These are phyloP conservation scores for Saccopteryx leptura DNA, from an alignment of 2,113 vertebrate genomes.

Conservation along the genomic window DNA sequence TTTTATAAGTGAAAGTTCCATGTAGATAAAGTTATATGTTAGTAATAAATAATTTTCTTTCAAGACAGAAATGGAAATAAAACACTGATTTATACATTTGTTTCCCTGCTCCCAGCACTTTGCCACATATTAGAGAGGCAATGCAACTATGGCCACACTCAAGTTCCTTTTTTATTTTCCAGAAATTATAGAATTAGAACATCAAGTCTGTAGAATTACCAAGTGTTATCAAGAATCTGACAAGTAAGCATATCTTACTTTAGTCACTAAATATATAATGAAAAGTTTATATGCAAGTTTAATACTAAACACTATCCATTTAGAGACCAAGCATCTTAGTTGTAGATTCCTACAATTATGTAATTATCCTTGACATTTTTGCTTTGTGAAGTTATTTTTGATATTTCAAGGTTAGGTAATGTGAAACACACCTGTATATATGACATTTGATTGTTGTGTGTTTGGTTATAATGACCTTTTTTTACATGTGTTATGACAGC, in stretches of 20 bases:
- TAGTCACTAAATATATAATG: not conserved
- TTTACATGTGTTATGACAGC: not conserved
- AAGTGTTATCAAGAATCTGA: not conserved
- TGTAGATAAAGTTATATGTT: not conserved
- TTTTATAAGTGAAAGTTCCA: not conserved
- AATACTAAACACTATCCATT: not conserved
- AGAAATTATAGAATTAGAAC: not conserved
- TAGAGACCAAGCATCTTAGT: not conserved
- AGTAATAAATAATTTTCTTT: constrained; percentile 13
- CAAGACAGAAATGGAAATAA: not conserved
- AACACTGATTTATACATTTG: not conserved
- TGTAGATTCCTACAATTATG: not conserved
- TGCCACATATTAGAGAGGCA: not conserved
- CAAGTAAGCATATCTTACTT: not conserved
- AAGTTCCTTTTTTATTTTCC: not conserved
- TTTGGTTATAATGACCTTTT: not conserved
- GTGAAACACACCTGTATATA: not conserved
- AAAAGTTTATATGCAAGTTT: not conserved
- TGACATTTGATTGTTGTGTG: not conserved
- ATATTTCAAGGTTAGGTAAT: not conserved
- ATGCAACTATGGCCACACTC: not conserved
- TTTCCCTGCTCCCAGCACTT: not conserved
- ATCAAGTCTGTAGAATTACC: not conserved
- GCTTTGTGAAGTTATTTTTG: not conserved
- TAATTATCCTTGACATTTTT: not conserved